Base-by-base conservation (phyloP, 2,113 vertebrate genomes). In the Microcebus ravelobensis region DNA sequence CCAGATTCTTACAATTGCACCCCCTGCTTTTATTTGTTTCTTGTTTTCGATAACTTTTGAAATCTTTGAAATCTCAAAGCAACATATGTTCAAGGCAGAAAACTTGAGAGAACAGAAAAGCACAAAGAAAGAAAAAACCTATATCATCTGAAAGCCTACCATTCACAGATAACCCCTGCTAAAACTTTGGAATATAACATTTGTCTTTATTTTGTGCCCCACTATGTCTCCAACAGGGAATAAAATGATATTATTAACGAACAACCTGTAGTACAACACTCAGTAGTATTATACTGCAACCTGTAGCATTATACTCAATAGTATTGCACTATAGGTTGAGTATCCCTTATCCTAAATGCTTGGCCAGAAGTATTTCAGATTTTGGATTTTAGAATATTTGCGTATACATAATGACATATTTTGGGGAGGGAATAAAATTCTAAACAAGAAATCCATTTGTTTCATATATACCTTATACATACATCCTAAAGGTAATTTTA, bases 11-110 rank as follows among this genome's bases (percentile, higher is more conserved):
- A 91, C 4, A 84, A 67, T 4, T 39, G 10, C 1, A 50, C 3
- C 29, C 31, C 65, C 10, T 39, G 14, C 13, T 31, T 70, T 42
- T n/a, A 55, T 61, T 61, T 42, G 34, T 39, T 76, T 83, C 34
- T 81, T 91, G 63, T 90, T 87, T 90, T 81, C 55, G 81, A 82
- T 77, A 76, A 65, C 45, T 90, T 96, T 59, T 83, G 45, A 91
- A 88, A 85, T 73, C 91, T 14, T 59, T 83, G 45, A 91, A 88
- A 85, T 68, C 89, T 14, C 23, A 80, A 95, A 91, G 23, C 48
- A 96, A 74, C 29, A 2, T n/a, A 57, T 48, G 6, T 61, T 96
- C 61, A 93, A 82, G 57, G 68, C 34, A 87, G 61, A 96, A 94
- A 70, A 94, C 52, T 67, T 48, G 52, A 96, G 36, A 92, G 63